A percentile compares a stretch with the other conserved stretches of the same genome.
phyloP scores from a whole-genome alignment of 2,888 invertebrate genomes.

The Scaptomyza cyrtandrae region DNA sequence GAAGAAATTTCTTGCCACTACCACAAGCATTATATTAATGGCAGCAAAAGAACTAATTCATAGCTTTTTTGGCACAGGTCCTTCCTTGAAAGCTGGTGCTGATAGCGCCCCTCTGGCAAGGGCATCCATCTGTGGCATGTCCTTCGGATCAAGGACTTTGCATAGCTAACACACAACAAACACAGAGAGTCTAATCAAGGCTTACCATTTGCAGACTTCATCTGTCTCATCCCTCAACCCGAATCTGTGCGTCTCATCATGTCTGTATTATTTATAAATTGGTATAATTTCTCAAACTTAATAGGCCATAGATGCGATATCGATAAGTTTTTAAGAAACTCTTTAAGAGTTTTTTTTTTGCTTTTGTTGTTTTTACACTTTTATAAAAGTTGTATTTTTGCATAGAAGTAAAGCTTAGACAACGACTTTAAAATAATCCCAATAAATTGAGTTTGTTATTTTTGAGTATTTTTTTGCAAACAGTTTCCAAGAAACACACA shows the following conservation, averaged over 20 bases:
- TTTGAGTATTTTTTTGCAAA: no score
- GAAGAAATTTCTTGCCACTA: slow-evolving; percentile 15
- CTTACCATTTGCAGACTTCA: slow-evolving; percentile 10
- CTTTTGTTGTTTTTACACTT: no score
- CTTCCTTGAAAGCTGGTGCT: not conserved
- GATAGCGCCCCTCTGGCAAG: slow-evolving; percentile 16
- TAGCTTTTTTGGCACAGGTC: slow-evolving; percentile 26
- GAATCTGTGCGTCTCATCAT: not conserved
- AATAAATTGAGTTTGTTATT: no score
- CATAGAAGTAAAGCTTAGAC: no score
- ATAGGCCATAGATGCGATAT: no score
- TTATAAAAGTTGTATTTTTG: no score
- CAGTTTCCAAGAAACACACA: no score
- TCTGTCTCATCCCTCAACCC: slow-evolving; percentile 3
- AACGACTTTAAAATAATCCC: no score
- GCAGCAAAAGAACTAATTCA: slow-evolving; percentile 55
- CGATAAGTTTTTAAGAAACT: no score
- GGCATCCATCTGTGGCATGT: slow-evolving; percentile 7
- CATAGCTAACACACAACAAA: slow-evolving; percentile 1
- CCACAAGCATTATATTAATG: slow-evolving; percentile 22
- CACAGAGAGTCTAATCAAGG: slow-evolving; percentile 14
- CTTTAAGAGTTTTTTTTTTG: no score
- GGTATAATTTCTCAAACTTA: no score
- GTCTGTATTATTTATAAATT: not conserved
- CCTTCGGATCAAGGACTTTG: slow-evolving; percentile 17